These are phyloP conservation scores for Mya arenaria DNA, from an alignment of 1,140 invertebrate genomes.

Conservation along the genomic window DNA sequence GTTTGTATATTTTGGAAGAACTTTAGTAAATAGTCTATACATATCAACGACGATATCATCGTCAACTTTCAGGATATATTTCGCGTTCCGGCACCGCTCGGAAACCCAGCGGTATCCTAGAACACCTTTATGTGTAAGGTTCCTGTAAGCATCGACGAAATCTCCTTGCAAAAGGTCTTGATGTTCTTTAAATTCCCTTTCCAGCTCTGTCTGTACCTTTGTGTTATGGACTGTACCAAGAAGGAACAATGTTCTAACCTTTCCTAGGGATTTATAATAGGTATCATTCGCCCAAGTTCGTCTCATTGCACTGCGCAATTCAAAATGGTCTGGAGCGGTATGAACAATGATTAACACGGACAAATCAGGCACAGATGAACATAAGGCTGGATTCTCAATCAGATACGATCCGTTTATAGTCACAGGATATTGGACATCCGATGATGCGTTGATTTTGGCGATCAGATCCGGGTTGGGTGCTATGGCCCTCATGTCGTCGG, in stretches of 20 bases:
- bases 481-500: neutral
- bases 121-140: conserved; percentile 78
- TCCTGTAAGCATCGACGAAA: conserved; percentile 70
- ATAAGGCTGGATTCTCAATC: conserved; percentile 15
- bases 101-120: conserved; percentile 88
- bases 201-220: conserved; percentile 27
- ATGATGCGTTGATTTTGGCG: conserved; percentile 2
- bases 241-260: conserved; percentile 84
- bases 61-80: conserved; percentile 82
- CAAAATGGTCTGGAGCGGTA: conserved; percentile 63
- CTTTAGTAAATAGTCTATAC: conserved; percentile 55
- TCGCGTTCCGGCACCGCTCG: conserved; percentile 43
- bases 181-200: conserved; percentile 51
- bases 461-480: neutral
- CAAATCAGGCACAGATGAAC: conserved; percentile 21
- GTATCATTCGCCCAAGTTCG: conserved; percentile 70
- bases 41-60: conserved; percentile 49
- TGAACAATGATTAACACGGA: conserved; percentile 70
- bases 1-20: conserved; percentile 6
- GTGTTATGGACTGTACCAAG: conserved; percentile 84
- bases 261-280: conserved; percentile 25
- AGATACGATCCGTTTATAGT: conserved; percentile 14
- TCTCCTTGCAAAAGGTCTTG: conserved; percentile 70
- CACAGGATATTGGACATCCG: neutral
- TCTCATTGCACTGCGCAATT: conserved; percentile 61